Conservation (phyloP, 2,888 invertebrate species). For the Mamestra brassicae region DNA sequence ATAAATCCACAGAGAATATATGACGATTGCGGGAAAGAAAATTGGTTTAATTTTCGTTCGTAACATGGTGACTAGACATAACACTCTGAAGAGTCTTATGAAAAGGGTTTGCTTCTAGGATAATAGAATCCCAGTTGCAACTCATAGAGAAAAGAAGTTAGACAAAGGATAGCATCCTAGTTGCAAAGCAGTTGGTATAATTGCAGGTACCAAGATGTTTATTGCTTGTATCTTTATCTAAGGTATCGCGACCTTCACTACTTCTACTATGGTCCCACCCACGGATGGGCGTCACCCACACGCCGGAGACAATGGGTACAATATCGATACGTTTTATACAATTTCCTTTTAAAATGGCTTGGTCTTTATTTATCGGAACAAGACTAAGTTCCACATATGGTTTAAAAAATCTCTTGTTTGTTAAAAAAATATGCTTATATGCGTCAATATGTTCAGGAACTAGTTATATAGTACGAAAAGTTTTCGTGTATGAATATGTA, state of each 20-base stretch:
- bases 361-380: conserved; percentile 30
- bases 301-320: conserved; percentile 71
- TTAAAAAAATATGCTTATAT: not conserved
- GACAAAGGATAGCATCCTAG: not conserved
- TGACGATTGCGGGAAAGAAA: not conserved
- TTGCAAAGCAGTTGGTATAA: conserved; percentile 14
- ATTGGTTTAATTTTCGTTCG: not conserved
- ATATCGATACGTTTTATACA: conserved; percentile 63
- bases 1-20: not conserved
- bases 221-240: conserved; percentile 53
- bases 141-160: not conserved
- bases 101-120: not conserved
- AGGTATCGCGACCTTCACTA: conserved; percentile 75
- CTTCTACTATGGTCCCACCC: conserved; percentile 74
- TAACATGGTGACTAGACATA: not conserved
- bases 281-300: conserved; percentile 81
- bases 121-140: not conserved
- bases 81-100: not conserved
- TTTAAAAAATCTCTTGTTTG: not conserved
- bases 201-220: conserved; percentile 43
- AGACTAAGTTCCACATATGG: conserved; percentile 11
- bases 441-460: not conserved
- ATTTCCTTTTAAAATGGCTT: conserved; percentile 51
- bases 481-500: not conserved
- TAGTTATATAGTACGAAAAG: not conserved